Percentiles rank a stretch among this genome's conserved stretches.
phyloP scores from a whole-genome alignment of 2,113 vertebrate genomes.

The Nyctereutes procyonoides region DNA sequence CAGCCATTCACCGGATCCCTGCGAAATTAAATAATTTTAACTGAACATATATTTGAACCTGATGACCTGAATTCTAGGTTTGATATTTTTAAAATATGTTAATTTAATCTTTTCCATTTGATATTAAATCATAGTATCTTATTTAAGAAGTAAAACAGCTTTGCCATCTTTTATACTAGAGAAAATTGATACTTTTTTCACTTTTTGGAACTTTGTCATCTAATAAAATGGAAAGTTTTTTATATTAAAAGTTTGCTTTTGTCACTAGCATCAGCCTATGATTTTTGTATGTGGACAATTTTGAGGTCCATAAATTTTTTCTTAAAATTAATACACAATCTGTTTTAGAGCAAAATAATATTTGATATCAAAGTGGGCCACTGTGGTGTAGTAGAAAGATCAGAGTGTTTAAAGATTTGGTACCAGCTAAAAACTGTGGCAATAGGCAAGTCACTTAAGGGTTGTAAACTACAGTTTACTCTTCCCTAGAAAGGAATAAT shows the following conservation, averaged over 20 bases:
- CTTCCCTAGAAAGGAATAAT: not conserved
- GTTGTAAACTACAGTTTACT: not conserved
- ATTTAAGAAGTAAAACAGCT: not conserved
- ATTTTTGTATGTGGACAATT: not conserved
- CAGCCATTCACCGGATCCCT: not conserved
- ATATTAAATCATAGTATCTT: not conserved
- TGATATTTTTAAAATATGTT: not conserved
- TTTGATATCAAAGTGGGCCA: not conserved
- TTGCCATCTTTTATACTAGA: not conserved
- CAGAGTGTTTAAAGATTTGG: not conserved
- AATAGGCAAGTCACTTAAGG: not conserved
- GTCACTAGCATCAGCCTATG: not conserved
- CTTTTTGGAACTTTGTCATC: not conserved
- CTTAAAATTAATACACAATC: not conserved
- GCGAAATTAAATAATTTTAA: conserved; percentile 14
- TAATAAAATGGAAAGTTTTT: not conserved
- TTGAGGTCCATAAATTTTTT: not conserved
- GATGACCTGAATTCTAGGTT: not conserved
- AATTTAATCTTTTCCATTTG: not conserved
- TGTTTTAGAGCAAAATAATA: conserved; percentile 13
- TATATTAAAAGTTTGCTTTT: not conserved
- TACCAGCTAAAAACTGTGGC: not conserved
- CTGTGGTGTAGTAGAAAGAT: not conserved
- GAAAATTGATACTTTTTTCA: not conserved
- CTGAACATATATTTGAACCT: not conserved